Conservation (phyloP, 2,888 invertebrate species). For the Cyclophora punctaria region DNA sequence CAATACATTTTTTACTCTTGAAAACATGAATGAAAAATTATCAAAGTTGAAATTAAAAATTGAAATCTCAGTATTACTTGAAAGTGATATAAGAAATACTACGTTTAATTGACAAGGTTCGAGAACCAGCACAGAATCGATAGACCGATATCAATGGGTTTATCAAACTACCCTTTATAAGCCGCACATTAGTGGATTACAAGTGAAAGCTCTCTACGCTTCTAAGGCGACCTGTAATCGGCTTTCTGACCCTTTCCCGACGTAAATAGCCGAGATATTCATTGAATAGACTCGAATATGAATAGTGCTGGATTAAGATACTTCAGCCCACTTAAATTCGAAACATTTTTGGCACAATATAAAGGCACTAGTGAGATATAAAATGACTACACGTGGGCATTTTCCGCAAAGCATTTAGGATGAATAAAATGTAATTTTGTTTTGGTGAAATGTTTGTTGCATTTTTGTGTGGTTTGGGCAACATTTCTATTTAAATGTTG, state of each 20-base stretch:
- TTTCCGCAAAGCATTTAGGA: no score
- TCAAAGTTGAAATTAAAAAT: no score
- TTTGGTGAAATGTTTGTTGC: no score
- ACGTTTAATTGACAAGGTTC: slow-evolving; percentile 2
- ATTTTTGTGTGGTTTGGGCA: no score
- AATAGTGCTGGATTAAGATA: not conserved
- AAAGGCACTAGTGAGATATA: no score
- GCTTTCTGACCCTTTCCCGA: slow-evolving; percentile 56
- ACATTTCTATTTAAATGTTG: no score
- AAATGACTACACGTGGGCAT: no score
- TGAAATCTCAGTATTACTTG: not conserved
- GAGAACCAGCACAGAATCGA: slow-evolving; percentile 13
- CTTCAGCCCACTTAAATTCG: no score
- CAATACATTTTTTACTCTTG: no score
- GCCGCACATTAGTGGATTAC: slow-evolving; percentile 63
- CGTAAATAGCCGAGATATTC: slow-evolving; percentile 11
- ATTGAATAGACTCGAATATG: not conserved
- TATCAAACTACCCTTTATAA: slow-evolving; percentile 39
- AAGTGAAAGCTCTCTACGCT: slow-evolving; percentile 55
- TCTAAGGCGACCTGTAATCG: slow-evolving; percentile 59
- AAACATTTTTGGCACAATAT: no score
- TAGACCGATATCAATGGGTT: slow-evolving; percentile 21
- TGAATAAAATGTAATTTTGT: no score
- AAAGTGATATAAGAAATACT: not conserved
- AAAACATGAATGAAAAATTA: no score